Evolutionary conservation across 2,797 vertebrate genomes (phyloP).

Genomic region (Chelon auratus): DNA sequence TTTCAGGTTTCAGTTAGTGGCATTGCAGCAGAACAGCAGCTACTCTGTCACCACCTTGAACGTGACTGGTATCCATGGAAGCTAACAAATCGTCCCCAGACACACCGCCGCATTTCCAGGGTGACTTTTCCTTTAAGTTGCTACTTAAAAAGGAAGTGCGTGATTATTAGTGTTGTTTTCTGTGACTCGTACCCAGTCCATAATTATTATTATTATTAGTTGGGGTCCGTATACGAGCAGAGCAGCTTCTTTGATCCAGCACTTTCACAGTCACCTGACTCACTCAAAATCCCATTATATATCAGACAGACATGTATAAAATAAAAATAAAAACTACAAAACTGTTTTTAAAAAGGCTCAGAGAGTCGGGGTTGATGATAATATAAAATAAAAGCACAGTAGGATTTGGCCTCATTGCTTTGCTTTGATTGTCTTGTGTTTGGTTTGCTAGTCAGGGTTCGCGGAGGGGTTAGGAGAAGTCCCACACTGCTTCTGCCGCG

Average conservation of each 20-base stretch:
- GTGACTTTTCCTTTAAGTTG: slow-evolving; percentile 44
- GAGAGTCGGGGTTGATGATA: slow-evolving; percentile 53
- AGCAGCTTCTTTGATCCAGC: slow-evolving; percentile 67
- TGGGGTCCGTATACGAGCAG: slow-evolving; percentile 25
- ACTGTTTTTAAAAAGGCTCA: slow-evolving; percentile 71
- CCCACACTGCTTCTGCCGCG: slow-evolving; percentile 76
- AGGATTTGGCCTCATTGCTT: slow-evolving; percentile 74
- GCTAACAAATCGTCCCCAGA: background rate
- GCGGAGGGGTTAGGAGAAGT: slow-evolving; percentile 79
- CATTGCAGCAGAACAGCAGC: background rate
- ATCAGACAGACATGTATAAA: slow-evolving; percentile 34
- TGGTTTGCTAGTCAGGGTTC: slow-evolving; percentile 54
- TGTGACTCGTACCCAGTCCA: background rate
- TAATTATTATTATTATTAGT: slow-evolving; percentile 13
- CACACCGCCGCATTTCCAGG: background rate
- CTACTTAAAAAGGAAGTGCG: slow-evolving; percentile 33
- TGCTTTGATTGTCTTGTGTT: slow-evolving; percentile 74
- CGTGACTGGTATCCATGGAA: background rate
- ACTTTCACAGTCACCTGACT: slow-evolving; percentile 59
- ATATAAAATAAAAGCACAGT: slow-evolving; percentile 74
- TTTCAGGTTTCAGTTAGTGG: background rate
- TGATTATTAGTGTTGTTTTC: slow-evolving; percentile 25
- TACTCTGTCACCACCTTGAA: background rate
- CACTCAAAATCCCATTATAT: slow-evolving; percentile 7
- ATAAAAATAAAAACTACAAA: slow-evolving; percentile 62